Evolutionary conservation across 2,113 vertebrate genomes (phyloP), one percentile per base, ranked within the genome.

Genomic region (Smithornis capensis): DNA sequence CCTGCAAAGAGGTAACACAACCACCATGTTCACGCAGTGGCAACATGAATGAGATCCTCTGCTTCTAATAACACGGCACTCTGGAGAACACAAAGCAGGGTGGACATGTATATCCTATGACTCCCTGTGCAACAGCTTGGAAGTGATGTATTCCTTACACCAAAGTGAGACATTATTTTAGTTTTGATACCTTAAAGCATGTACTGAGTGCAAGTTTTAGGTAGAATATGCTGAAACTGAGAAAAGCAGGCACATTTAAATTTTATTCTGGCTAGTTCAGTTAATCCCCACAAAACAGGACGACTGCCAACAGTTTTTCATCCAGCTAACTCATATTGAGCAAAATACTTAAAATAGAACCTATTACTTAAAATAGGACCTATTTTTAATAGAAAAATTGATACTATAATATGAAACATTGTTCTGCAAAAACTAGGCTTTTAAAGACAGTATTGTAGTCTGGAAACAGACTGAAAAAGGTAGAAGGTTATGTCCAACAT

Each of bases 381-480:
- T 97, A 96, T 97, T 97, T 98, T 98, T 98, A 98, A 98, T 97
- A 98, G 97, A 98, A 98, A 98, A 98, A 97, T 97, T 96, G 96
- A 97, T 98, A 96, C 89, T 95, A 62, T 92, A 98, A 97, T 96
- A 96, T 96, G 96, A 97, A 98, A 96, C 79, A 70, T 95, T 96
- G 81, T 96, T 95, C 85, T 82, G 92, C 82, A 96, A 95, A 95
- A 96, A 94, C 92, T 97, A 97, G 96, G 97, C 97, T 97, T 97
- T 97, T 96, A 97, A 97, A 97, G 95, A 97, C 71, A 97, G 91
- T 64, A 94, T 42, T 96, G 85, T 90, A 97, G 95, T 89, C 97
- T 97, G 81, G 92, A 97, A 98, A 96, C 56, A 62, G 94, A 87
- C 73, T 90, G 93, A 95, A 97, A 97, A 97, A 96, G 55, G 27